Evolutionary conservation across 2,888 invertebrate genomes (phyloP).

Genomic region (Pediacus dermestoides): DNA sequence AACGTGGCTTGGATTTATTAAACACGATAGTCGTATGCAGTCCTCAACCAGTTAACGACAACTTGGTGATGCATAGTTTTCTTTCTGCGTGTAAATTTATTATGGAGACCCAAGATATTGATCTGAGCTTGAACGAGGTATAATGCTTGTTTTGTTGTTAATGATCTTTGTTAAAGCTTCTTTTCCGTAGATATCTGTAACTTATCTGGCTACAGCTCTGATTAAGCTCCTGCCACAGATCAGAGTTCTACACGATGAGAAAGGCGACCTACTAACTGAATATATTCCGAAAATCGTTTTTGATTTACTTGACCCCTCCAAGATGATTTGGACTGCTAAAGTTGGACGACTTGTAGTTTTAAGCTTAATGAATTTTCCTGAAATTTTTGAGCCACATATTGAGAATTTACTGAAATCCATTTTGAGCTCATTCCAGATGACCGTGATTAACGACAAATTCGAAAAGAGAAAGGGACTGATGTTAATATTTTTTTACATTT

Average conservation of each 20-base stretch:
- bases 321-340: slow-evolving; percentile 18
- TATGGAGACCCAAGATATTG: slow-evolving; percentile 19
- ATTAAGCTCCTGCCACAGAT: slow-evolving; percentile 19
- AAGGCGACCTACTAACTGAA: slow-evolving; percentile 20
- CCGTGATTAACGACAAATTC: slow-evolving; percentile 19
- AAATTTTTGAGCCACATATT: slow-evolving; percentile 25
- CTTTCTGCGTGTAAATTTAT: slow-evolving; percentile 17
- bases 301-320: slow-evolving; percentile 19
- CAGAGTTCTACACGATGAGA: slow-evolving; percentile 17
- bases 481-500: slow-evolving; percentile 30
- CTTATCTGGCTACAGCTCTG: slow-evolving; percentile 12
- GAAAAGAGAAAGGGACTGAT: slow-evolving; percentile 18
- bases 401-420: slow-evolving; percentile 28
- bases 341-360: slow-evolving; percentile 25
- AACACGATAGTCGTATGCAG: slow-evolving; percentile 24
- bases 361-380: slow-evolving; percentile 26
- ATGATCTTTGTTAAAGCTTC: slow-evolving; percentile 1
- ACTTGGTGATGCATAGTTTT: slow-evolving; percentile 26
- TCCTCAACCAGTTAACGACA: slow-evolving; percentile 22
- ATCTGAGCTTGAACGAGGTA: slow-evolving; percentile 24
- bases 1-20: slow-evolving; percentile 27
- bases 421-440: slow-evolving; percentile 23
- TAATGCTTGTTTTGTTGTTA: neutral
- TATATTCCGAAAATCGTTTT: slow-evolving; percentile 23
- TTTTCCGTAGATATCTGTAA: slow-evolving; percentile 13